Percentiles rank a stretch among this genome's conserved stretches.
Conservation (phyloP, 2,113 vertebrate genomes). For the Hydrochoerus hydrochaeris region DNA sequence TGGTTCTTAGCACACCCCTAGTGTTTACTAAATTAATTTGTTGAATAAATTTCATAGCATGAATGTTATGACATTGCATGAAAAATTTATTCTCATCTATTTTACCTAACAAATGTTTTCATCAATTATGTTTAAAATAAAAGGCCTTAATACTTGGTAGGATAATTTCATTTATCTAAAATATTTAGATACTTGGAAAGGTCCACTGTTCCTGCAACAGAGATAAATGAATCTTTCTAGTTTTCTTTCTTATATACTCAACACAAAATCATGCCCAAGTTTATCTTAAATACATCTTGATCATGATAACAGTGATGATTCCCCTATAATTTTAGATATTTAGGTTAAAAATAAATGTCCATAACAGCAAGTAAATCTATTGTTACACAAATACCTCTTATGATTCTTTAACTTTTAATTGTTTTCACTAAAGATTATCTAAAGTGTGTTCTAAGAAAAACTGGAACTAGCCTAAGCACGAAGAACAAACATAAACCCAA, state of each 20-base stretch:
- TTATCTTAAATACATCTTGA: neutral
- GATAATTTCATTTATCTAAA: neutral
- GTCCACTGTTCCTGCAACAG: neutral
- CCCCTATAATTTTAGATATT: neutral
- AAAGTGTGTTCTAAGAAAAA: slow-evolving; percentile 17
- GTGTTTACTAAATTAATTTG: neutral
- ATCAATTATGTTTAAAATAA: slow-evolving; percentile 1
- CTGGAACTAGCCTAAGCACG: neutral
- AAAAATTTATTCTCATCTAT: neutral
- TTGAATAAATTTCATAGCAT: neutral
- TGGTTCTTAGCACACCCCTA: neutral
- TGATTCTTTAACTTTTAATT: slow-evolving; percentile 19
- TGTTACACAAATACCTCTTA: neutral
- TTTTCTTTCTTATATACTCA: slow-evolving; percentile 8
- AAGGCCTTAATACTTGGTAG: neutral
- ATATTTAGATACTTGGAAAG: neutral
- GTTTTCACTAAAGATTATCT: neutral
- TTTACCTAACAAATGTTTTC: slow-evolving; percentile 29
- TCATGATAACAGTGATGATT: neutral
- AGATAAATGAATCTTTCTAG: neutral
- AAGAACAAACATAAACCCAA: neutral
- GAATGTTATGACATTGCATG: neutral
- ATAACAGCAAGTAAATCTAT: neutral
- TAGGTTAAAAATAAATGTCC: slow-evolving; percentile 5
- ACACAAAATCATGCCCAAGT: neutral